These are phyloP conservation scores for Danio aesculapii DNA, from an alignment of 2,797 vertebrate genomes.

Conservation along the genomic window DNA sequence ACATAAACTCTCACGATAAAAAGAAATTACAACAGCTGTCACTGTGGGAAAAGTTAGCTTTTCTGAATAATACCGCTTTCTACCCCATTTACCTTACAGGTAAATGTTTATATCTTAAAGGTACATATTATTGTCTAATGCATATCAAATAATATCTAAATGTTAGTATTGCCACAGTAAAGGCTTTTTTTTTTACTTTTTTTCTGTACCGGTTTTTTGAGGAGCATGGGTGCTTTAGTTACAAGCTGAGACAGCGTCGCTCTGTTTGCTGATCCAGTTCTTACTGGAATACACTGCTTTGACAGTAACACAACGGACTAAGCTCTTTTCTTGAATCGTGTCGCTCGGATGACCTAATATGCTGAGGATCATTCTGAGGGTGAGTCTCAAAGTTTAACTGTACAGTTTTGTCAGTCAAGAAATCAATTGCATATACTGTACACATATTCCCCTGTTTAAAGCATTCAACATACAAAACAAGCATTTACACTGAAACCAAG, in stretches of 20 bases:
- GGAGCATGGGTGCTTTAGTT: not conserved
- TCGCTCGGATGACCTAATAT: not conserved
- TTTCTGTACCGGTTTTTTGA: not conserved
- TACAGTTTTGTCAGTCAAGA: not conserved
- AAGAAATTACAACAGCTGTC: too few relatives aligned
- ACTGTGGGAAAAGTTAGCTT: too few relatives aligned
- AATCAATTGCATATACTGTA: not conserved
- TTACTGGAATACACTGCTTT: constrained; percentile 16
- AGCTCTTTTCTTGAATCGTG: constrained; percentile 15
- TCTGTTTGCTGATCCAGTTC: constrained; percentile 5
- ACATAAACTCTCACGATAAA: too few relatives aligned
- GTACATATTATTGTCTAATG: too few relatives aligned
- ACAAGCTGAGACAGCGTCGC: not conserved
- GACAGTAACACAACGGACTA: not conserved
- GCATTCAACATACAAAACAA: not conserved
- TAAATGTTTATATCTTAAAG: too few relatives aligned
- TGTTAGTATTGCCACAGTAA: too few relatives aligned
- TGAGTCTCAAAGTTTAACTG: constrained; percentile 9
- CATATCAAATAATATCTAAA: too few relatives aligned
- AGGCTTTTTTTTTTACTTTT: too few relatives aligned
- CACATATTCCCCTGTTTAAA: constrained; percentile 2
- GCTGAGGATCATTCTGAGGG: not conserved
- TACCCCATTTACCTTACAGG: too few relatives aligned
- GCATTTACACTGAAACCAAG: not conserved
- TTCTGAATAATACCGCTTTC: too few relatives aligned